phyloP scores from a whole-genome alignment of 2,113 vertebrate species.

The Cyanoderma ruficeps region DNA sequence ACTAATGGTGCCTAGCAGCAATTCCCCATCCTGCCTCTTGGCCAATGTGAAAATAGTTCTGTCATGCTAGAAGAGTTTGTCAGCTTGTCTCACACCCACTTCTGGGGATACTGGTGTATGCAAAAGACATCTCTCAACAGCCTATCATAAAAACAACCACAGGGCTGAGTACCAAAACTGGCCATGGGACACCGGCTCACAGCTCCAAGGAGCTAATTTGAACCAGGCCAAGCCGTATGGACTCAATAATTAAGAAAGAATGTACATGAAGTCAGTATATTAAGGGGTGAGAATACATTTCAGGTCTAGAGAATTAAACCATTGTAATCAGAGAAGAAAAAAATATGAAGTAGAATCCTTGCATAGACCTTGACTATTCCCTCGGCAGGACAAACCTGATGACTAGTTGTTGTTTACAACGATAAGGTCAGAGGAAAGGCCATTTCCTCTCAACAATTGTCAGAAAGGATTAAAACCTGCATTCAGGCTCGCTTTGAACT shows the following conservation, averaged over 20 bases:
- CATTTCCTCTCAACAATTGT: conserved; percentile 69
- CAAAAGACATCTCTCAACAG: conserved; percentile 20
- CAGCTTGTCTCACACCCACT: conserved; percentile 5
- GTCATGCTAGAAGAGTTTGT: not conserved
- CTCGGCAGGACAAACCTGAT: conserved; percentile 51
- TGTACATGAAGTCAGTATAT: conserved; percentile 32
- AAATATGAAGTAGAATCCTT: conserved; percentile 26
- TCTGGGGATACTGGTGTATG: not conserved
- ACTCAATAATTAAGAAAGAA: conserved; percentile 57
- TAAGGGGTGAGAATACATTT: conserved; percentile 49
- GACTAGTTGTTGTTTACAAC: conserved; percentile 67
- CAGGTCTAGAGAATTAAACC: conserved; percentile 40
- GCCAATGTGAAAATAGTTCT: not conserved
- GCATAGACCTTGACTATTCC: conserved; percentile 59
- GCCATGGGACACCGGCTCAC: not conserved
- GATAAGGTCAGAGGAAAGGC: conserved; percentile 71
- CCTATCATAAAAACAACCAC: not conserved
- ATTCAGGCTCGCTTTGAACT: conserved; percentile 65
- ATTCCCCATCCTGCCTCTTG: not conserved
- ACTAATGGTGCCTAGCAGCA: conserved; percentile 5
- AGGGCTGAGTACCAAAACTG: not conserved
- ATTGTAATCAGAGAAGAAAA: conserved; percentile 28
- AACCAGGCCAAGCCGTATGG: not conserved
- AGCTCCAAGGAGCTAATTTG: conserved; percentile 4
- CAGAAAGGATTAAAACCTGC: conserved; percentile 69